These are phyloP conservation scores for Sebastes glaucus DNA, from an alignment of 2,797 vertebrate genomes.

Conservation along the genomic window DNA sequence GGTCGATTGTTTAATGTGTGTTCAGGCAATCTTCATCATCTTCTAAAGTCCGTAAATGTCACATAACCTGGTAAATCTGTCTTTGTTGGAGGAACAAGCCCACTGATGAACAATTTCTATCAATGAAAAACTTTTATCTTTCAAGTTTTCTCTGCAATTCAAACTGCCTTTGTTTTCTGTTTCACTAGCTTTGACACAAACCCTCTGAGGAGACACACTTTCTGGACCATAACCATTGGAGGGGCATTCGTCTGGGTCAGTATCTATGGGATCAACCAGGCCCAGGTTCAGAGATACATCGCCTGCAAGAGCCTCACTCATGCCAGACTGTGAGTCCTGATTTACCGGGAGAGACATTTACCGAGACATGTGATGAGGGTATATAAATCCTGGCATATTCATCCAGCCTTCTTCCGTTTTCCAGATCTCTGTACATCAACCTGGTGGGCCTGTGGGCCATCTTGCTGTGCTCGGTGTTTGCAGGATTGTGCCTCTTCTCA, in stretches of 20 bases:
- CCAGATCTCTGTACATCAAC: slow-evolving; percentile 92
- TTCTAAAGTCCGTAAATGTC: background rate
- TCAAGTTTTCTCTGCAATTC: background rate
- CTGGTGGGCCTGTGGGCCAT: slow-evolving; percentile 90
- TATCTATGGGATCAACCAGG: slow-evolving; percentile 92
- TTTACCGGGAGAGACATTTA: background rate
- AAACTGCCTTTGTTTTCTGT: background rate
- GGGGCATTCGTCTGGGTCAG: slow-evolving; percentile 90
- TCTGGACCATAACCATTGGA: slow-evolving; percentile 93
- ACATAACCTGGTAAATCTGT: background rate
- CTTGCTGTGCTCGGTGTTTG: slow-evolving; percentile 83
- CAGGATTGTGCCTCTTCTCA: slow-evolving; percentile 90
- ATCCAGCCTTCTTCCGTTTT: background rate
- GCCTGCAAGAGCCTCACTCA: slow-evolving; percentile 92
- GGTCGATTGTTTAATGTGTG: background rate
- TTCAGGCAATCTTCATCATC: background rate
- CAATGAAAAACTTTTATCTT: no score
- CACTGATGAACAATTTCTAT: no score
- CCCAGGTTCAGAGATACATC: slow-evolving; percentile 96
- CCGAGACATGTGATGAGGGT: rapidly evolving
- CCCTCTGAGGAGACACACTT: slow-evolving; percentile 92
- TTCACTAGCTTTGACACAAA: slow-evolving; percentile 87
- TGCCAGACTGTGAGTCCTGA: slow-evolving; percentile 89
- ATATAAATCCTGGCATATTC: no score
- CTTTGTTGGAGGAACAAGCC: background rate